Evolutionary conservation across 2,888 invertebrate species (phyloP), one percentile per base, ranked within the genome.

Genomic region (Mactromeris polynyma): DNA sequence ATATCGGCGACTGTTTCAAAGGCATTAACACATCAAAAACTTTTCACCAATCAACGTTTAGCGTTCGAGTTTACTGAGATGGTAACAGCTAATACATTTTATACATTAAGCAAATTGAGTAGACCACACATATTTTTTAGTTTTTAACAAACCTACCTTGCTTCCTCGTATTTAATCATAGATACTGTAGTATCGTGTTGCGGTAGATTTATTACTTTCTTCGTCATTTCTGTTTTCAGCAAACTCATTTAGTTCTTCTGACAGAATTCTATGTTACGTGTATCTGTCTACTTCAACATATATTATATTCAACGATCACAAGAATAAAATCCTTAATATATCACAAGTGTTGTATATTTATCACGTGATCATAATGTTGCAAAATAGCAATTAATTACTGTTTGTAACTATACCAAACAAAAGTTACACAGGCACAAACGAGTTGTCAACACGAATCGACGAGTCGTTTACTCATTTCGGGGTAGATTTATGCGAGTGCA

Each of bases 271-370:
- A 33, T 19, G 36, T 73, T 73, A 17, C 73, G 33, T 73, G 14
- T 33, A 73, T 73, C 73, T 17, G 31, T 73, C 73, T 36, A 73
- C 33, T 73, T 73, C 73, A 73, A 33, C 36, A 73, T 73, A 17
- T 36, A 73, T 73, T 73, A 73, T 36, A 14, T 73, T 73, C 36
- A 73, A 33, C 36, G 73, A 73, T 73, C 33, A 17, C 17, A 33
- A 73, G 17, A 73, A 73, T 73, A 33, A 73, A 73, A 33, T 33
- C 14, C 33, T 33, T 73, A 14, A 73, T 36, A 33, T 17, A 73
- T 73, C 33, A 73, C 14, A 73, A 14, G 17, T 26, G 58, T 64
- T 64, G 58, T 26, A 64, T 64, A 64, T 64, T n/a, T 9, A 21
- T 64, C 58, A n/a, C 26, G 26, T 64, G 58, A n/a, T 46, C 58